Evolutionary conservation across 2,888 invertebrate genomes (phyloP).

Genomic region (Byasa hedistus): DNA sequence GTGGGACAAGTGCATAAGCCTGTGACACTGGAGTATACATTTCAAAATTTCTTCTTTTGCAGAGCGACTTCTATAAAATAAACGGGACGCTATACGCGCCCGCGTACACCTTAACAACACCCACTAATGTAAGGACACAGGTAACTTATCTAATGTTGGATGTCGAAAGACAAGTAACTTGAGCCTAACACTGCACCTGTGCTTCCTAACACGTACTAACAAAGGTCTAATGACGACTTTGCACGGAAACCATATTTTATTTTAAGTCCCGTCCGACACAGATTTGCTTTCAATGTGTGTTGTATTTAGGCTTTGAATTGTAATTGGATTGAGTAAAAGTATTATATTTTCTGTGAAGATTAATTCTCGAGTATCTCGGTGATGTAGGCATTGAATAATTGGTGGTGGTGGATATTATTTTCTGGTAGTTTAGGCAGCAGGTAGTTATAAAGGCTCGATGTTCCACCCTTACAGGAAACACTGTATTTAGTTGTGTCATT

Average conservation of each 20-base stretch:
- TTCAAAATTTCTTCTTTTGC: conserved; percentile 60
- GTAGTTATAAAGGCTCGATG: too few species aligned
- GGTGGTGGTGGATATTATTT: too few species aligned
- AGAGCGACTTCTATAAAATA: conserved; percentile 79
- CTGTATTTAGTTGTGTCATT: too few species aligned
- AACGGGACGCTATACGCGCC: conserved; percentile 72
- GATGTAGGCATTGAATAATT: background rate
- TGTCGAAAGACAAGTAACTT: conserved; percentile 46
- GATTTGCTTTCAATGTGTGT: conserved; percentile 27
- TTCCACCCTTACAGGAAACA: too few species aligned
- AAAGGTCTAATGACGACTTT: conserved; percentile 72
- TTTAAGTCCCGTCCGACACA: conserved; percentile 11
- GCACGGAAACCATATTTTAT: conserved; percentile 44
- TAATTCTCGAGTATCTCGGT: background rate
- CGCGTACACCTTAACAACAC: conserved; percentile 62
- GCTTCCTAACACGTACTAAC: conserved; percentile 41
- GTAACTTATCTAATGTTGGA: conserved; percentile 49
- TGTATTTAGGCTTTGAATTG: conserved; percentile 19
- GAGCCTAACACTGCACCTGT: conserved; percentile 42
- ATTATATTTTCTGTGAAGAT: background rate
- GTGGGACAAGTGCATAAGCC: background rate
- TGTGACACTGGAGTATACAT: conserved; percentile 7
- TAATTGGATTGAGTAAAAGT: background rate
- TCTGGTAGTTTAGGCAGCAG: too few species aligned
- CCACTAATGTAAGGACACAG: conserved; percentile 63